Evolutionary conservation across 2,113 vertebrate genomes (phyloP).

Genomic region (Pedetes capensis): DNA sequence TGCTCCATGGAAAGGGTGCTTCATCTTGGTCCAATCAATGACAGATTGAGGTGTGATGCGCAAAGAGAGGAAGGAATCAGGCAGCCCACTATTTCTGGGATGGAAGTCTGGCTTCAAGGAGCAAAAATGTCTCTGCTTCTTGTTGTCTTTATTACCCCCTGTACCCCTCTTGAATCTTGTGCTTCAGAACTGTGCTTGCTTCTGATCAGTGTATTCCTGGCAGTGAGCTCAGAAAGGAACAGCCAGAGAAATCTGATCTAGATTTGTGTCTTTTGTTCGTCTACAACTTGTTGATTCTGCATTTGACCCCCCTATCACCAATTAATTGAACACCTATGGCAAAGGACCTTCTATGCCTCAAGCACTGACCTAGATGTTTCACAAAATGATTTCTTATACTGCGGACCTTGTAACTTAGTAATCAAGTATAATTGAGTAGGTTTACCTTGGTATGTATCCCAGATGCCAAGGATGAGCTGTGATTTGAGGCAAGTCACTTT

Average conservation of each 20-base stretch:
- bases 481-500: neutral
- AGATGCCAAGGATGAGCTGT: neutral
- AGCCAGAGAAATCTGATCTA: neutral
- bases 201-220: neutral
- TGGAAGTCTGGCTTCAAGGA: neutral
- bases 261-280: neutral
- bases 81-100: neutral
- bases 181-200: neutral
- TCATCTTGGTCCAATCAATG: constrained; percentile 66
- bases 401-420: neutral
- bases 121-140: neutral
- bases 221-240: neutral
- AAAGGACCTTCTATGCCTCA: neutral
- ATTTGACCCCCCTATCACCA: neutral
- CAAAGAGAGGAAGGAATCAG: constrained; percentile 53
- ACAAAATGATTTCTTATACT: neutral
- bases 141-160: neutral
- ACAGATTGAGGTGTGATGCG: constrained; percentile 68
- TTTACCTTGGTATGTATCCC: neutral
- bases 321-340: neutral
- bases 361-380: neutral
- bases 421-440: neutral
- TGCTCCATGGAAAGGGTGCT: constrained; percentile 20
- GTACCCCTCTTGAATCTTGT: neutral
- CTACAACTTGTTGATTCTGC: neutral